Base-by-base conservation (phyloP, 2,113 vertebrate species). In the Uria lomvia region DNA sequence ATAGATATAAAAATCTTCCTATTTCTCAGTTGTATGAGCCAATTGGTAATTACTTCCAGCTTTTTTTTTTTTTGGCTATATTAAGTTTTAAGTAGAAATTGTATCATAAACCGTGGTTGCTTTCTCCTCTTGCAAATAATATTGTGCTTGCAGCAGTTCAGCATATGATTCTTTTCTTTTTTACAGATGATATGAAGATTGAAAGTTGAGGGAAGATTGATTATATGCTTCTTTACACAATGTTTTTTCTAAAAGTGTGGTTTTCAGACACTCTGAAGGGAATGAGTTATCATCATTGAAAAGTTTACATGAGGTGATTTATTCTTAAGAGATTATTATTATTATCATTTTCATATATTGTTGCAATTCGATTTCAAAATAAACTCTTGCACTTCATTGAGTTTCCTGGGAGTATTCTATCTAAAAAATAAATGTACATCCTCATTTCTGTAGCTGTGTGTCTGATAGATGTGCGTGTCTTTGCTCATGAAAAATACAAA, bases 101-200 rank as follows among this genome's bases (percentile, higher is more conserved):
- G 5, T 77, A 78, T 84, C 32, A 59, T 8, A n/a, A 91, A n/a
- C 40, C 1, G 0, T 15, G 83, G 6, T 59, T 85, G 38, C 5
- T 50, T 83, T 86, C 74, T 62, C 9, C 10, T 95, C 43, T 78
- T 93, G 59, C 40, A 58, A 72, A 77, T 60, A 83, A 30, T 71
- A 27, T 27, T 77, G 40, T 38, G 6, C 23, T 91, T 83, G 55
- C 19, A 75, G 27, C 53, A 79, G 32, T 62, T 85, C 40, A 76
- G 24, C 20, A 6, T 19, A 8, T 49, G 34, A 45, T 94, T 85
- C 7, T 55, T 74, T 92, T 66, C 91, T 97, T 96, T 83, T 91
- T 77, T 94, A 50, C 96, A 98, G 98, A 88, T 96, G 81, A 92
- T 56, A 55, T 18, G 74, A 84, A 94, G 71, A 50, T 29, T 79